phyloP scores from a whole-genome alignment of 2,797 vertebrate species.

The Ceyx erithaca region DNA sequence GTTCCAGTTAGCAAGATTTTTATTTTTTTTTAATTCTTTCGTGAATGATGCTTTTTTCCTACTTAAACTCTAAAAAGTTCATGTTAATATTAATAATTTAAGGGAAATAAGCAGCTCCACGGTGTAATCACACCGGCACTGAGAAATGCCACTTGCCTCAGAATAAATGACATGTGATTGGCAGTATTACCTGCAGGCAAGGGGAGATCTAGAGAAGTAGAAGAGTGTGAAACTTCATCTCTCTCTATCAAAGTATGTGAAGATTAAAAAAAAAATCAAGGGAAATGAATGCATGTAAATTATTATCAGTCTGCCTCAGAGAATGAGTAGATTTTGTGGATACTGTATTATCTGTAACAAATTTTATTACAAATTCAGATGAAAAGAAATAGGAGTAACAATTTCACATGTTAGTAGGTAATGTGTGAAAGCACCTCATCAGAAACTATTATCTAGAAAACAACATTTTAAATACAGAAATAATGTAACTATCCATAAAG shows the following conservation, averaged over 20 bases:
- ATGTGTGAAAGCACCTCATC: neutral
- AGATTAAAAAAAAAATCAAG: conserved; percentile 42
- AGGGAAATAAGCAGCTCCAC: conserved; percentile 11
- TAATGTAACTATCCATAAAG: neutral
- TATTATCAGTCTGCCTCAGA: conserved; percentile 36
- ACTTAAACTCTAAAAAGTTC: neutral
- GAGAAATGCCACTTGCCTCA: neutral
- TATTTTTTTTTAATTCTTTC: neutral
- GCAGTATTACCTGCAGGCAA: conserved; percentile 48
- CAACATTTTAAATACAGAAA: neutral
- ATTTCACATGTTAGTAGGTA: neutral
- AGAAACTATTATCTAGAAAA: neutral
- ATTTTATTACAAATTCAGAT: neutral
- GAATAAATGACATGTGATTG: conserved; percentile 7
- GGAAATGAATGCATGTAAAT: conserved; percentile 29
- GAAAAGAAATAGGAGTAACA: conserved; percentile 1
- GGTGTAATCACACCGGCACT: neutral
- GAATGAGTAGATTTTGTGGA: neutral
- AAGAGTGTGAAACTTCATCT: conserved; percentile 45
- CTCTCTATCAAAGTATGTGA: conserved; percentile 40
- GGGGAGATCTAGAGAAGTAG: conserved; percentile 15
- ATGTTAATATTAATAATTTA: conserved; percentile 38
- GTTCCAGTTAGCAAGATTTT: neutral
- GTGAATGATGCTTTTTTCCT: neutral
- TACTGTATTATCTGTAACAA: neutral